Conservation (phyloP, 2,113 vertebrate genomes). For the Ciconia boyciana region DNA sequence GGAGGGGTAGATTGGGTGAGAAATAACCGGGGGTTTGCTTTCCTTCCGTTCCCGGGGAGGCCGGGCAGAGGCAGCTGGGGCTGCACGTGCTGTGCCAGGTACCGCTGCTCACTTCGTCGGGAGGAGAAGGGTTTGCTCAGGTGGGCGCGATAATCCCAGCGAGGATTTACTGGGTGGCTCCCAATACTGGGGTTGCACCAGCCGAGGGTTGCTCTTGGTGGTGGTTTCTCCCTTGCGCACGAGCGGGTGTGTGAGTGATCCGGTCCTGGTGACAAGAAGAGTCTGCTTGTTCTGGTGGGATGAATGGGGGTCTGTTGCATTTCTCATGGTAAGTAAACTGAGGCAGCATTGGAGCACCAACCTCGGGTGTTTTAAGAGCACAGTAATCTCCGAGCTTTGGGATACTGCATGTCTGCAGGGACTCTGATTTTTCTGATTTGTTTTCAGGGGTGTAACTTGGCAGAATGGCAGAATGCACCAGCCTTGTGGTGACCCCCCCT, state of each 20-base stretch:
- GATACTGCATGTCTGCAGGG: accelerated
- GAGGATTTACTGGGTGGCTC: background rate
- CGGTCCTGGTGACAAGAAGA: accelerated
- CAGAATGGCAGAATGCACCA: background rate
- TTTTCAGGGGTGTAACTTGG: accelerated
- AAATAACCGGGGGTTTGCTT: accelerated
- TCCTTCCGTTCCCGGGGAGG: accelerated
- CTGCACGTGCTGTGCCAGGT: background rate
- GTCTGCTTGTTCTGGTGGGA: accelerated
- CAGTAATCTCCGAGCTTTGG: accelerated
- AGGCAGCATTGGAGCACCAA: accelerated
- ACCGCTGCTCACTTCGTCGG: accelerated
- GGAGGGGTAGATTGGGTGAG: background rate
- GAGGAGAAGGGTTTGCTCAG: background rate
- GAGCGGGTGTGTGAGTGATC: accelerated
- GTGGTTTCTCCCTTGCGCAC: accelerated
- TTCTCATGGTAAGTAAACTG: background rate
- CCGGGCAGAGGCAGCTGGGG: background rate
- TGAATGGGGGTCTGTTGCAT: accelerated
- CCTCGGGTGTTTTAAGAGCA: accelerated
- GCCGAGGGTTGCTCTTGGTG: accelerated
- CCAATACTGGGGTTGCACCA: accelerated
- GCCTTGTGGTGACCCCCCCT: background rate
- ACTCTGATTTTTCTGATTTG: accelerated
- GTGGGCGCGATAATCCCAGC: background rate